phyloP scores from a whole-genome alignment of 1,140 invertebrate genomes.

The Dreissena polymorpha region DNA sequence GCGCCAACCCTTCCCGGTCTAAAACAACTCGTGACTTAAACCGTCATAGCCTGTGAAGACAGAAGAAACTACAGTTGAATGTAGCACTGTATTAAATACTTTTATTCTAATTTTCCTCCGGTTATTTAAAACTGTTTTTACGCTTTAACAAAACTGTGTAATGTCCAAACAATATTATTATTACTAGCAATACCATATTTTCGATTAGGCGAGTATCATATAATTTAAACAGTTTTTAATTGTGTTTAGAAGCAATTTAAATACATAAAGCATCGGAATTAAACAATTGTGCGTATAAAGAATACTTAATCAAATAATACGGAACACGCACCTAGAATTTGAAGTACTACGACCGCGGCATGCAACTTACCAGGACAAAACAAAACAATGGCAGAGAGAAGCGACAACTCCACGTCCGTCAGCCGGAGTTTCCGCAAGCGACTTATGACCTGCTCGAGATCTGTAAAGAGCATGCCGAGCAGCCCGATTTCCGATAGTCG shows the following conservation, averaged over 20 bases:
- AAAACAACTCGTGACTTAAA: background rate
- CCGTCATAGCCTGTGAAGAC: too few species aligned
- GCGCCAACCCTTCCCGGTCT: slow-evolving; percentile 95
- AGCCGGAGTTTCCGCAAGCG: slow-evolving; percentile 93
- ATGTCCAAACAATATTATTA: too few species aligned
- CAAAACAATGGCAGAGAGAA: slow-evolving; percentile 95
- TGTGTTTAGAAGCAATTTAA: too few species aligned
- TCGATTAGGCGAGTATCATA: too few species aligned
- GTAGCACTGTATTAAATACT: too few species aligned
- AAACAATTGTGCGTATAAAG: too few species aligned
- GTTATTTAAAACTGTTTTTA: too few species aligned
- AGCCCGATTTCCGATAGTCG: slow-evolving; percentile 37
- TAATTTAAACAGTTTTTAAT: too few species aligned
- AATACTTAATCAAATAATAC: background rate
- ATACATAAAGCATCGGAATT: background rate
- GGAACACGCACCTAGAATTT: slow-evolving; percentile 10
- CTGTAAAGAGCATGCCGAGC: slow-evolving; percentile 56
- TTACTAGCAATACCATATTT: too few species aligned
- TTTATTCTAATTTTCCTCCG: too few species aligned
- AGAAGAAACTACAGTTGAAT: too few species aligned
- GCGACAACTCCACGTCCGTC: slow-evolving; percentile 95
- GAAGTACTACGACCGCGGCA: slow-evolving; percentile 1
- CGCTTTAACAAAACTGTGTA: too few species aligned
- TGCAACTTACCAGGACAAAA: slow-evolving; percentile 90
- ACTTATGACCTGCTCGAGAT: slow-evolving; percentile 42